Evolutionary conservation across 2,797 vertebrate genomes (phyloP), one percentile per base, ranked within the genome.

Genomic region (Halcyon leucocephala): DNA sequence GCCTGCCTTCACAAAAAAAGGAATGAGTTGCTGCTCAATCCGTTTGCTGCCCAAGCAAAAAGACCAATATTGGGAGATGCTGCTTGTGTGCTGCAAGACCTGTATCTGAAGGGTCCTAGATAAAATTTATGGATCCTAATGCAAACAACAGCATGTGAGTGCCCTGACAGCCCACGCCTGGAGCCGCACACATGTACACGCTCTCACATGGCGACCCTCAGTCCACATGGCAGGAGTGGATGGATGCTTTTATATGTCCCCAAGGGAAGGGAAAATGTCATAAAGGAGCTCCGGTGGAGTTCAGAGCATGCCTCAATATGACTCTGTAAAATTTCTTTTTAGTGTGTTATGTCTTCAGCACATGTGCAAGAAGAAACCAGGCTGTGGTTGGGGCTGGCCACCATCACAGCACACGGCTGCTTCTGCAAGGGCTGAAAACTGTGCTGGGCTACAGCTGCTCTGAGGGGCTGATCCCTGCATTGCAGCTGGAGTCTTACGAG

Each of bases 161-260:
- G 29, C 33, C 58, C 58, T 51, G 78, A 10, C 16, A 64, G 71
- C 71, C 10, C 0, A 0, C 0, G 55, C 78, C 86, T 42, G 70
- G n/a, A 55, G 52, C 39, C 4, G 0, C 51, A 8, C 51, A 44
- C 70, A 8, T 0, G 6, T 8, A 44, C 62, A 18, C 0, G 0
- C n/a, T 33, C 8, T 39, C 51, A 52, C 35, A 16, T 0, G 0
- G 70, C 5, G 0, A 39, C 28, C 37, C 33, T 48, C 74, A 60
- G 74, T 49, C 64, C 61, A 3, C 6, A 0, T 0, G 7, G 66
- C 7, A 4, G 1, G 8, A 76, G 72, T 1, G 12, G n/a, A 48
- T 26, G 66, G 61, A 91, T 85, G 58, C 41, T 62, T 60, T 54
- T 65, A 8, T 19, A 13, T 5, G 20, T 29, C 57, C 83, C n/a